phyloP scores from a whole-genome alignment of 2,113 vertebrate species.

The Leucoraja erinaceus region DNA sequence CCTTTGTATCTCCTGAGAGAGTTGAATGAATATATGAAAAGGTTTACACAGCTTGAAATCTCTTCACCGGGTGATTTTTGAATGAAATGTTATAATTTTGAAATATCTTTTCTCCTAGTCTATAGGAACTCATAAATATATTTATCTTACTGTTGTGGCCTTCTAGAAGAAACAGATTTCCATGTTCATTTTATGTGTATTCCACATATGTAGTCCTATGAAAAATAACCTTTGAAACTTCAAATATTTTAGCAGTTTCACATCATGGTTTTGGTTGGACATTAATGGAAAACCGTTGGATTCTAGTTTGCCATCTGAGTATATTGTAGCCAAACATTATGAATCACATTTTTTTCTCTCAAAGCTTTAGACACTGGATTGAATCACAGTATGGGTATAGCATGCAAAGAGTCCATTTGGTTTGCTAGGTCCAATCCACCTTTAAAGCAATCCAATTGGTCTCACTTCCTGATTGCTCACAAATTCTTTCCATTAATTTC shows the following conservation, averaged over 20 bases:
- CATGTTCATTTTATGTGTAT: neutral
- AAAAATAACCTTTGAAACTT: neutral
- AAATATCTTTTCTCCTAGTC: neutral
- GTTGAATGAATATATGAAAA: neutral
- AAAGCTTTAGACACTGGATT: neutral
- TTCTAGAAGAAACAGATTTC: neutral
- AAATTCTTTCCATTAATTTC: no score
- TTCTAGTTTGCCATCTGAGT: neutral
- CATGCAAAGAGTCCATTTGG: no score
- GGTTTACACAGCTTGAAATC: neutral
- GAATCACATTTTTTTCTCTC: neutral
- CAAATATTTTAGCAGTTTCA: neutral
- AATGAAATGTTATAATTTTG: neutral
- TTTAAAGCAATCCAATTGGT: no score
- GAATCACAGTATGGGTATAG: no score
- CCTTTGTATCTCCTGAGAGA: neutral
- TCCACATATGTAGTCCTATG: neutral
- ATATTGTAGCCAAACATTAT: neutral
- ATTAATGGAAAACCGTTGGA: neutral
- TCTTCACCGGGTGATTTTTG: neutral
- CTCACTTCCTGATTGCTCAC: no score
- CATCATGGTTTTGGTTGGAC: neutral
- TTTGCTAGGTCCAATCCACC: no score
- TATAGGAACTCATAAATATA: neutral
- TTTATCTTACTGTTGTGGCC: neutral